Conservation (phyloP, 2,888 invertebrate species). For the Leptinotarsa tumamoca region DNA sequence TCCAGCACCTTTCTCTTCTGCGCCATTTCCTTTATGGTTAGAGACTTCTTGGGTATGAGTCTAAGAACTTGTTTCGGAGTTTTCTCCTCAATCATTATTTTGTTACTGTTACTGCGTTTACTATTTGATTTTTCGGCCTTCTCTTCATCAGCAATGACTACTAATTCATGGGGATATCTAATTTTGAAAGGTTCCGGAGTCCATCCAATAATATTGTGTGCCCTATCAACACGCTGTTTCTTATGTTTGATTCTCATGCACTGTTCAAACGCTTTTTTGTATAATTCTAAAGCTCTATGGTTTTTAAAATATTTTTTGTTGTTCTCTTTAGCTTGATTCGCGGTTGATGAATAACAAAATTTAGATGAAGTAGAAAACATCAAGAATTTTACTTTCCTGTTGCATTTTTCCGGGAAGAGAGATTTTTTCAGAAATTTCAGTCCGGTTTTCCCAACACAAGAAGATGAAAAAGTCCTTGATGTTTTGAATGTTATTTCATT, state of each 20-base stretch:
- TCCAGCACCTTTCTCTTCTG: conserved; percentile 17
- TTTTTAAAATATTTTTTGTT: conserved; percentile 35
- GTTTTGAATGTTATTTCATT: background rate
- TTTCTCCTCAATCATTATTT: background rate
- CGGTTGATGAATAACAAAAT: conserved; percentile 31
- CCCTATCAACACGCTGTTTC: conserved; percentile 19
- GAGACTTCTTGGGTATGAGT: conserved; percentile 13
- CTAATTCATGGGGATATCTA: background rate
- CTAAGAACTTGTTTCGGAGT: conserved; percentile 2
- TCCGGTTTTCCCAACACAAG: background rate
- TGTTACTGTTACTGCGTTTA: background rate
- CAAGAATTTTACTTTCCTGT: conserved; percentile 21
- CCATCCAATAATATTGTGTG: conserved; percentile 15
- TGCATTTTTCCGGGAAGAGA: conserved; percentile 14
- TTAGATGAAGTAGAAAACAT: conserved; percentile 33
- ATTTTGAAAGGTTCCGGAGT: conserved; percentile 23
- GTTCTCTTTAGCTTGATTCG: conserved; percentile 19
- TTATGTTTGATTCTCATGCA: conserved; percentile 34
- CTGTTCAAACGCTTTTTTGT: conserved; percentile 36
- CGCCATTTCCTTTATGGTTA: conserved; percentile 6
- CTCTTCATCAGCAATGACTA: background rate
- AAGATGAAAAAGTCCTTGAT: background rate
- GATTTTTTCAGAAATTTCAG: conserved; percentile 20
- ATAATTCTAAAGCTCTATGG: conserved; percentile 31
- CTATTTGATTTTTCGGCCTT: background rate